A percentile compares a stretch with the other conserved stretches of the same genome.
Conservation (phyloP, 1,140 invertebrate species). For the Colletes gigas region DNA sequence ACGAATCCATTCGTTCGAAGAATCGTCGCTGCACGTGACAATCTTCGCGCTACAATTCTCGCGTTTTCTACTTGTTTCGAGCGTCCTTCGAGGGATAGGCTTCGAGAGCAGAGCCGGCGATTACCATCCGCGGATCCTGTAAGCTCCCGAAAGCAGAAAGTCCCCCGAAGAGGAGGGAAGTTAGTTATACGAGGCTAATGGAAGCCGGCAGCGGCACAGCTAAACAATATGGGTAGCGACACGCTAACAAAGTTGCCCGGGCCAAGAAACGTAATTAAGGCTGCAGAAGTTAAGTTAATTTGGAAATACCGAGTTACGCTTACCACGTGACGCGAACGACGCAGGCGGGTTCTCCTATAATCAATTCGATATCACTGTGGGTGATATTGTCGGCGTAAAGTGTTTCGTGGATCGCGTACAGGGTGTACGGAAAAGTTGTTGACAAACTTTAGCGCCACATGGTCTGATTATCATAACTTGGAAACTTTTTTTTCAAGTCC, state of each 20-base stretch:
- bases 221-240: slow-evolving; percentile 48
- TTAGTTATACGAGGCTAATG: slow-evolving; percentile 47
- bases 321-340: background rate
- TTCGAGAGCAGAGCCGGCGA: background rate
- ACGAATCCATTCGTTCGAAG: too few relatives aligned
- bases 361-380: slow-evolving; percentile 31
- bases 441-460: background rate
- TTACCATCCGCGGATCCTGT: slow-evolving; percentile 41
- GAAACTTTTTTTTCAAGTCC: too few relatives aligned
- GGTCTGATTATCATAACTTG: too few relatives aligned
- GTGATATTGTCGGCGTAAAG: background rate
- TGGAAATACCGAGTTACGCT: slow-evolving; percentile 45
- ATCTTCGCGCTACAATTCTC: background rate
- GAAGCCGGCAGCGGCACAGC: slow-evolving; percentile 25
- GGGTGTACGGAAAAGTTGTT: background rate
- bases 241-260: slow-evolving; percentile 42
- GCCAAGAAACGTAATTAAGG: slow-evolving; percentile 54
- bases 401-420: background rate
- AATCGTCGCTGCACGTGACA: too few relatives aligned
- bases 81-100: slow-evolving; percentile 3
- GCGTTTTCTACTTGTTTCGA: slow-evolving; percentile 13
- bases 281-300: slow-evolving; percentile 48
- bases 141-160: slow-evolving; percentile 39
- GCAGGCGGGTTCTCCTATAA: background rate
- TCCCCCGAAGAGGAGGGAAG: slow-evolving; percentile 40